Evolutionary conservation across 2,888 invertebrate species (phyloP), one percentile per base, ranked within the genome.

Genomic region (Seira ritae): DNA sequence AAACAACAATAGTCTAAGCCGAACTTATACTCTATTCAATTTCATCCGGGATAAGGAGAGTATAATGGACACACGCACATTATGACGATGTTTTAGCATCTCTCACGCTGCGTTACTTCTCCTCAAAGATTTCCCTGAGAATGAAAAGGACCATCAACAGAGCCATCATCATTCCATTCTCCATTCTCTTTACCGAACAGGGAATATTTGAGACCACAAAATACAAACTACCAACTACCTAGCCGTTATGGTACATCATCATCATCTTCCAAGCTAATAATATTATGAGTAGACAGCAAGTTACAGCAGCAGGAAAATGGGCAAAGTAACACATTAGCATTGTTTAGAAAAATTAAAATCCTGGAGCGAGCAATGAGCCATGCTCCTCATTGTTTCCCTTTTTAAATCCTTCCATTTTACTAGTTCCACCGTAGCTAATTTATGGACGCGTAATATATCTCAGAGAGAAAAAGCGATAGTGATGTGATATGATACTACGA

Each of bases 21-120:
- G 69, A 37, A 4, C 22, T 37, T n/a, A n/a, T 68, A 68, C 46
- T 74, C 66, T 20, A 50, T 70, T 50, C 42, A 12, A 60, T 62
- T 37, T 46, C 62, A 67, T 68, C 22, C 37, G 20, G 17, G 19
- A 69, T n/a, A 37, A 37, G 10, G 42, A 31, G 42, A 8, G 12
- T 12, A 42, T 42, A 65, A 55, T 82, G 82, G 77, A 82, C 82
- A 82, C 82, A 77, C 82, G 70, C 82, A 77, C 55, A 78, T 78
- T 78, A 46, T 46, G 23, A 62, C 24, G 73, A 72, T 80, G 70
- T 75, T n/a, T n/a, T 65, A 37, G 60, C 37, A 24, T 60, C 4
- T 50, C 31, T 69, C 80, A 80, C 65, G 80, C 80, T 80, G 80
- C n/a, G 80, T 17, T 67, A 6, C 42, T 8, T 42, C 42, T 6